Percentiles rank a stretch among this genome's conserved stretches.
phyloP scores from a whole-genome alignment of 2,113 vertebrate species.

The Rhea pennata region DNA sequence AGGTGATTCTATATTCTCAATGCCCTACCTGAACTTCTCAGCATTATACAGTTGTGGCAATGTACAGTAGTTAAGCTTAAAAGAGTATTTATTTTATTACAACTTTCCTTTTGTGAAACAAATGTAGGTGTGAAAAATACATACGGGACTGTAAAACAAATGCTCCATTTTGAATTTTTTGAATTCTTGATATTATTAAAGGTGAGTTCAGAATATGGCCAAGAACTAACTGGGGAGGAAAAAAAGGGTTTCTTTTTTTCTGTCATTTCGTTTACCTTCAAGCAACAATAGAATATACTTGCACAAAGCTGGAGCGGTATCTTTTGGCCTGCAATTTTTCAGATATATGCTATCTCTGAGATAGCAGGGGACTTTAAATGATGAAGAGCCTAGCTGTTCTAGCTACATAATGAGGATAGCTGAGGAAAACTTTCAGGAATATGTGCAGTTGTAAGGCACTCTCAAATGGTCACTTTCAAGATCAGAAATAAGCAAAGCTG shows the following conservation, averaged over 20 bases:
- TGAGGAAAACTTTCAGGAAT: background rate
- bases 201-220: background rate
- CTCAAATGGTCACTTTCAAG: too few species aligned
- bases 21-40: background rate
- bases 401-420: background rate
- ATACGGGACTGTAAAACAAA: background rate
- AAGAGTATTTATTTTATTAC: background rate
- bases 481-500: background rate
- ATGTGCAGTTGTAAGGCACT: background rate
- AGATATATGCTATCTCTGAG: background rate
- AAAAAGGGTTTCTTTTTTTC: background rate
- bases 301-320: background rate
- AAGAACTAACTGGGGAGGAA: background rate
- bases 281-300: background rate
- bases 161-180: background rate
- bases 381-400: background rate
- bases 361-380: background rate
- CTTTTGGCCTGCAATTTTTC: background rate
- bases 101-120: background rate
- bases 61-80: background rate
- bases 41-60: background rate
- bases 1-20: background rate
- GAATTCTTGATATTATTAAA: background rate
- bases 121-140: background rate
- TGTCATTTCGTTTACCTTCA: background rate